Conservation (phyloP, 2,888 invertebrate species). For the Andrena dorsata region DNA sequence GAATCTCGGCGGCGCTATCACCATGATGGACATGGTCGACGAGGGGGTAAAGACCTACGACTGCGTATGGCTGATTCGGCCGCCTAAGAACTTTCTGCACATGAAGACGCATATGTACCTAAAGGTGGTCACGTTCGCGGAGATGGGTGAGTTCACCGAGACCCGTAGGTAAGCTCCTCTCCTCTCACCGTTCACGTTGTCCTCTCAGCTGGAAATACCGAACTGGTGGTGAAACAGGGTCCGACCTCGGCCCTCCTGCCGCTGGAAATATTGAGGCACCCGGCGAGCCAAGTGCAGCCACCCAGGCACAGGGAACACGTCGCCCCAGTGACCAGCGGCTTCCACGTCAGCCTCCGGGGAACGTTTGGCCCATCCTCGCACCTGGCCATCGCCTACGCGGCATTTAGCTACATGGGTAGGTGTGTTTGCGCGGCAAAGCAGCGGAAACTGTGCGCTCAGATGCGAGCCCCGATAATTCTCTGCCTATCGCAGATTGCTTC, state of each 20-base stretch:
- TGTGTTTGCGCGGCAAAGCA: conserved; percentile 28
- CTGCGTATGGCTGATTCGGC: conserved; percentile 90
- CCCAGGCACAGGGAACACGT: conserved; percentile 87
- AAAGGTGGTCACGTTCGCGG: conserved; percentile 87
- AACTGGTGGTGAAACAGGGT: conserved; percentile 89
- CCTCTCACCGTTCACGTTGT: too few species aligned
- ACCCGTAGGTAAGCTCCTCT: too few species aligned
- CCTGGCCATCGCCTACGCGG: conserved; percentile 89
- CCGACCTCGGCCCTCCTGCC: conserved; percentile 88
- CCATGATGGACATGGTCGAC: conserved; percentile 91
- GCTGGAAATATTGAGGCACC: conserved; percentile 87
- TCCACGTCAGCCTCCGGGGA: conserved; percentile 89
- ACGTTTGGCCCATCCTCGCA: conserved; percentile 88
- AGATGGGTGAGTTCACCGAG: conserved; percentile 85
- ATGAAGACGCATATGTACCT: conserved; percentile 89
- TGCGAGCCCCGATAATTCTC: background rate
- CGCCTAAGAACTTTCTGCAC: conserved; percentile 88
- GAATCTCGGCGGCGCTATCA: conserved; percentile 90
- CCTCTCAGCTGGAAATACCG: conserved; percentile 87
- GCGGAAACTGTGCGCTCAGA: too few species aligned
- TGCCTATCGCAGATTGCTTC: conserved; percentile 87
- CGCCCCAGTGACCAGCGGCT: conserved; percentile 88
- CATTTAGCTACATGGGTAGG: conserved; percentile 90
- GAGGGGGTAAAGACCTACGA: conserved; percentile 88
- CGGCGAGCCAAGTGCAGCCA: conserved; percentile 83